These are phyloP conservation scores for Archocentrus centrarchus DNA, from an alignment of 2,113 vertebrate species.

Conservation along the genomic window DNA sequence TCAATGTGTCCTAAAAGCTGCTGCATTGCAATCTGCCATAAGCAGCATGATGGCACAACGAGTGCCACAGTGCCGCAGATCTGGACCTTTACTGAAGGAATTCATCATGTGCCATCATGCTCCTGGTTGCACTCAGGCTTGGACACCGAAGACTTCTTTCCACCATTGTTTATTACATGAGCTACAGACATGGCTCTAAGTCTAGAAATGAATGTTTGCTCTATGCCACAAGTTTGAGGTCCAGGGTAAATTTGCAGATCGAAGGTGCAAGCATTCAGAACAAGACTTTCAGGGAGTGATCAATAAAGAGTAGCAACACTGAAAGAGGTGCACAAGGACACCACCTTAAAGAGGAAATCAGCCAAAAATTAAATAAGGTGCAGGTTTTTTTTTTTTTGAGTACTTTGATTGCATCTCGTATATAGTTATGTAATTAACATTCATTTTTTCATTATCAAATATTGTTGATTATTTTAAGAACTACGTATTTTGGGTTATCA, in stretches of 20 bases:
- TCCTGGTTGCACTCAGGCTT: background rate
- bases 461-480: too few relatives aligned
- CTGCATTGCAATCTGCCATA: background rate
- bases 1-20: too few relatives aligned
- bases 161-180: background rate
- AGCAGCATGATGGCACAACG: background rate
- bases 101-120: background rate
- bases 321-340: too few relatives aligned
- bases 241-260: background rate
- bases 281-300: too few relatives aligned
- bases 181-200: background rate
- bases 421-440: too few relatives aligned
- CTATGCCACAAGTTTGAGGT: background rate
- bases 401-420: too few relatives aligned
- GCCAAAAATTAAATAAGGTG: too few relatives aligned
- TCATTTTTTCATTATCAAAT: too few relatives aligned
- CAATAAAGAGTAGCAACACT: too few relatives aligned
- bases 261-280: background rate
- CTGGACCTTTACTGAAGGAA: background rate
- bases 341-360: too few relatives aligned
- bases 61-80: background rate
- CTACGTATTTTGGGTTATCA: background rate
- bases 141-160: background rate
- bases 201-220: conserved; percentile 2
- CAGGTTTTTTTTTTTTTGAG: too few relatives aligned